phyloP scores from a whole-genome alignment of 2,888 invertebrate genomes.

The Lordiphosa fenestrarum region DNA sequence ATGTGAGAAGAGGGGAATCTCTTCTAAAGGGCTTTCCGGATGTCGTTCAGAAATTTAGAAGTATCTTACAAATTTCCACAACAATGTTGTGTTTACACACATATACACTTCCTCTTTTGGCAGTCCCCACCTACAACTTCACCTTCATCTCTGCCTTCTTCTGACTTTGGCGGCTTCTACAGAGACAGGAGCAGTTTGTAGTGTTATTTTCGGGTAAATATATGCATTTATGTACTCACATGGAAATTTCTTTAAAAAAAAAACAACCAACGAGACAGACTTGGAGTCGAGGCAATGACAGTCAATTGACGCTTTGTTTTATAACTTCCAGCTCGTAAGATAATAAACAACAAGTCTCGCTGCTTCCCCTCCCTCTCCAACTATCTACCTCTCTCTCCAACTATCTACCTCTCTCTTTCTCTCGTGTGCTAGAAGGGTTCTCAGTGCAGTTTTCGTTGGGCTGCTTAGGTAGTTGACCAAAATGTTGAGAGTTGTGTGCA shows the following conservation, averaged over 20 bases:
- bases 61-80: too few species aligned
- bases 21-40: too few species aligned
- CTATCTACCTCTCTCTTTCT: not conserved
- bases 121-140: slow-evolving; percentile 3
- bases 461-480: slow-evolving; percentile 63
- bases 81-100: too few species aligned
- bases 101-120: slow-evolving; percentile 24
- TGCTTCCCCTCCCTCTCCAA: slow-evolving; percentile 15
- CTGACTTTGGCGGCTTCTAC: slow-evolving; percentile 24
- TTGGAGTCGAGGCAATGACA: slow-evolving; percentile 44
- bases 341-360: slow-evolving; percentile 59
- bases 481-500: slow-evolving; percentile 36
- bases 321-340: slow-evolving; percentile 66
- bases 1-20: too few species aligned
- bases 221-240: slow-evolving; percentile 9
- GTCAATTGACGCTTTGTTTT: slow-evolving; percentile 76
- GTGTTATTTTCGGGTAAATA: slow-evolving; percentile 10
- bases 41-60: too few species aligned
- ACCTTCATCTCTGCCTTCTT: not conserved
- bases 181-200: slow-evolving; percentile 13
- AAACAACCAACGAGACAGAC: not conserved
- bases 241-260: slow-evolving; percentile 1
- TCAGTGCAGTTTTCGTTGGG: slow-evolving; percentile 47
- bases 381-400: not conserved
- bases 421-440: slow-evolving; percentile 15